These are phyloP conservation scores for Junonia oenone DNA, from an alignment of 2,888 invertebrate genomes.

Conservation along the genomic window DNA sequence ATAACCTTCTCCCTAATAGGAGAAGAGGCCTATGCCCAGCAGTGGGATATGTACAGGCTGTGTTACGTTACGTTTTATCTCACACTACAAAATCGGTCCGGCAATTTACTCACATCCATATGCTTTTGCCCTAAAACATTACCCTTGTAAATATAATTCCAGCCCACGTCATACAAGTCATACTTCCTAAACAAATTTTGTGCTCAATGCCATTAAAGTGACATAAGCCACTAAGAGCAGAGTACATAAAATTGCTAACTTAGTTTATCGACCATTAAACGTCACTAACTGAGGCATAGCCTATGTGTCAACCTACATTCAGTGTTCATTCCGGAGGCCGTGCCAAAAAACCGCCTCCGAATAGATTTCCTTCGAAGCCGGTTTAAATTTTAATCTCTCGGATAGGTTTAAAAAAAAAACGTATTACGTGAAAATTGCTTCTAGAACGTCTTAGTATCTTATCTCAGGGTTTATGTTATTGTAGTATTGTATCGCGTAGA, in stretches of 20 bases:
- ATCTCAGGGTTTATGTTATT: too few species aligned
- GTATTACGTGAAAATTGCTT: background rate
- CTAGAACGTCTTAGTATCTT: background rate
- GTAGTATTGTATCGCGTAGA: too few species aligned
- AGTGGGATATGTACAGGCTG: too few species aligned
- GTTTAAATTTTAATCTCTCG: conserved; percentile 10
- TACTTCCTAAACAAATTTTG: background rate
- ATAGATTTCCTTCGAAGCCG: conserved; percentile 1
- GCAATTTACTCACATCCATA: too few species aligned
- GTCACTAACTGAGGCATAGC: conserved; percentile 30
- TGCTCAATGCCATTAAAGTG: conserved; percentile 23
- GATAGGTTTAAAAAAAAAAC: background rate
- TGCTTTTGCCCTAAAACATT: too few species aligned
- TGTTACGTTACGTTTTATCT: too few species aligned
- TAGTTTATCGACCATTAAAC: conserved; percentile 32
- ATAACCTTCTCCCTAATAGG: too few species aligned
- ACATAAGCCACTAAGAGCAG: conserved; percentile 15
- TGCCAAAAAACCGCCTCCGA: conserved; percentile 20
- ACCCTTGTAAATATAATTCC: too few species aligned
- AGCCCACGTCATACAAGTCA: too few species aligned
- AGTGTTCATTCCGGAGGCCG: conserved; percentile 13
- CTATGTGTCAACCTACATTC: conserved; percentile 27
- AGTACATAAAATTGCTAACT: conserved; percentile 31
- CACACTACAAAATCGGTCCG: too few species aligned
- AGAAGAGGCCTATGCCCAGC: too few species aligned